Conservation (phyloP, 2,888 invertebrate species). For the Oscheius sp. region DNA sequence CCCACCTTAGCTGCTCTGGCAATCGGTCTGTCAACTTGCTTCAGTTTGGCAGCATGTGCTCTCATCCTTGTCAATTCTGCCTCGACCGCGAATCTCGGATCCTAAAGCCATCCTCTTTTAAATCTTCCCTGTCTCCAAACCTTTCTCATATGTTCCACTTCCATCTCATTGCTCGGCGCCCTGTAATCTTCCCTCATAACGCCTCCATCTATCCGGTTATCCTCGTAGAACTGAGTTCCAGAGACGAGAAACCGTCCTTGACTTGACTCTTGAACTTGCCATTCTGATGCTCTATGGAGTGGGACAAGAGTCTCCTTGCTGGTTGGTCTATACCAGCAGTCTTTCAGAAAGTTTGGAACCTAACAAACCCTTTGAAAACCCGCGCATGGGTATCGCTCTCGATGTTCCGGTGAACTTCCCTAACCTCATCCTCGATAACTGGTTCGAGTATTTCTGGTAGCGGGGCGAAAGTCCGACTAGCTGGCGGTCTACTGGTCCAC, state of each 20-base stretch:
- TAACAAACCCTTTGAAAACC: not conserved
- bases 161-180: slow-evolving; percentile 2
- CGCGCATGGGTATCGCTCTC: not conserved
- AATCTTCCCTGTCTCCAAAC: not conserved
- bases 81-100: slow-evolving; percentile 26
- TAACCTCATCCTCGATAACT: not conserved
- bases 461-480: slow-evolving; percentile 19
- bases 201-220: slow-evolving; percentile 25
- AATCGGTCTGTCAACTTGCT: not conserved
- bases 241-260: slow-evolving; percentile 25
- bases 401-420: not conserved
- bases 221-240: slow-evolving; percentile 25
- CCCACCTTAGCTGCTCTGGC: slow-evolving; percentile 17
- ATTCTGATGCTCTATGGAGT: slow-evolving; percentile 22
- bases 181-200: slow-evolving; percentile 5
- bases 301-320: slow-evolving; percentile 4
- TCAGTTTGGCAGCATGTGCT: slow-evolving; percentile 16
- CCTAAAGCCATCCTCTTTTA: not conserved
- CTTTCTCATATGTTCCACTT: slow-evolving; percentile 1
- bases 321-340: not conserved
- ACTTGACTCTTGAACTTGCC: slow-evolving; percentile 20
- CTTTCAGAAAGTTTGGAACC: not conserved
- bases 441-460: not conserved
- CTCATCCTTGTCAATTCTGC: slow-evolving; percentile 25
- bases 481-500: slow-evolving; percentile 16